These are phyloP conservation scores for Gadopsis bispinosus DNA, from an alignment of 2,797 vertebrate species.

Conservation along the genomic window DNA sequence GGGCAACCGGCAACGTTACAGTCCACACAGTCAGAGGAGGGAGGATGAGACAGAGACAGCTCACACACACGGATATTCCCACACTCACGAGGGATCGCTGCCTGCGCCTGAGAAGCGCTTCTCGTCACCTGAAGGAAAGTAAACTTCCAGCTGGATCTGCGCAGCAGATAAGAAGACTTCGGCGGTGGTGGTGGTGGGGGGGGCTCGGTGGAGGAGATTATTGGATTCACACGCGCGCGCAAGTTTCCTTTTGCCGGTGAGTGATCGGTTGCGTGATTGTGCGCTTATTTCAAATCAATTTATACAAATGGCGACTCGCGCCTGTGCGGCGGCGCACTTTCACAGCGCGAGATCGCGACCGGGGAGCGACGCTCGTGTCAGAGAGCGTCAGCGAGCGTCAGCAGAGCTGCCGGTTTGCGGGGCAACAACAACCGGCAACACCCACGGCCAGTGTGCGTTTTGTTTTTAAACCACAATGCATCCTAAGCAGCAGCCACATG, in stretches of 20 bases:
- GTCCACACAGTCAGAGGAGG: conserved; percentile 5
- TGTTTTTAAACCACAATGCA: not conserved
- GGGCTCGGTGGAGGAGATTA: too few species aligned
- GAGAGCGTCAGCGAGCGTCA: too few species aligned
- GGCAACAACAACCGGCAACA: too few species aligned
- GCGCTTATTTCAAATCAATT: conserved; percentile 55
- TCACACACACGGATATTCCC: not conserved
- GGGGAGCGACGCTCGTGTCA: too few species aligned
- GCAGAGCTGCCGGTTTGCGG: too few species aligned
- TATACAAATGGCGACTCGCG: conserved; percentile 62
- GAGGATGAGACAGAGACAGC: not conserved
- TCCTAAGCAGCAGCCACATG: not conserved
- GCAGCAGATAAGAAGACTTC: not conserved
- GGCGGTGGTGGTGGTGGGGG: too few species aligned
- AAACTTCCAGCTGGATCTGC: conserved; percentile 7
- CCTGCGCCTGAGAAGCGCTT: not conserved
- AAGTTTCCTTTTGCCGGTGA: conserved; percentile 51
- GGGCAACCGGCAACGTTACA: conserved; percentile 26
- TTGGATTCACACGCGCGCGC: conserved; percentile 25
- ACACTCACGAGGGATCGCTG: not conserved
- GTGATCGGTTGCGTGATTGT: conserved; percentile 4
- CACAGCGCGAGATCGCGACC: too few species aligned
- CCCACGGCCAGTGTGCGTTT: too few species aligned
- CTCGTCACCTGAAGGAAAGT: conserved; percentile 22
- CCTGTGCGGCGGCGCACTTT: conserved; percentile 22